phyloP scores from a whole-genome alignment of 1,140 invertebrate species.

The Drosophila kikkawai region DNA sequence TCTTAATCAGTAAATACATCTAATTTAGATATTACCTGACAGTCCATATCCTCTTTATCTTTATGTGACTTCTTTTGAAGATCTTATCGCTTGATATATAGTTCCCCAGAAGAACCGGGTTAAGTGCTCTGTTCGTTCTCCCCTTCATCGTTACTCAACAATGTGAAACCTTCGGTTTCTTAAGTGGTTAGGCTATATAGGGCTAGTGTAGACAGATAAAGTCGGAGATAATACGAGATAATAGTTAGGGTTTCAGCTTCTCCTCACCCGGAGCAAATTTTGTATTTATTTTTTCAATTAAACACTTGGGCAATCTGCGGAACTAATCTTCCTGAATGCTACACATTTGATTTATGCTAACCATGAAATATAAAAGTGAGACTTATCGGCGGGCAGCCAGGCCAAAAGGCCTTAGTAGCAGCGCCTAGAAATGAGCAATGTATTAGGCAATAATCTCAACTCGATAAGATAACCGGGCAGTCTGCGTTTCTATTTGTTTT shows the following conservation, averaged over 20 bases:
- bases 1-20: neutral
- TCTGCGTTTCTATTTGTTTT: slow-evolving; percentile 11
- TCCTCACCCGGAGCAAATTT: neutral
- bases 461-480: slow-evolving; percentile 39
- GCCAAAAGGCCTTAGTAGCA: slow-evolving; percentile 28
- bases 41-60: slow-evolving; percentile 14
- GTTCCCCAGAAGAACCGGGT: neutral
- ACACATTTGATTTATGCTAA: slow-evolving; percentile 42
- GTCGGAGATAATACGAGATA: slow-evolving; percentile 28
- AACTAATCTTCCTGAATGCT: slow-evolving; percentile 9
- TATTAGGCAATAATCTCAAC: slow-evolving; percentile 51
- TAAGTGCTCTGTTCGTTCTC: neutral
- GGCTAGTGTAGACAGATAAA: slow-evolving; percentile 16
- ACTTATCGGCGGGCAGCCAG: neutral
- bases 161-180: slow-evolving; percentile 16
- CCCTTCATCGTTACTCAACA: slow-evolving; percentile 31
- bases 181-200: slow-evolving; percentile 5
- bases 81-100: slow-evolving; percentile 21
- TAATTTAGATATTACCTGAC: neutral
- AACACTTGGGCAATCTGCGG: slow-evolving; percentile 2
- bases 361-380: slow-evolving; percentile 23
- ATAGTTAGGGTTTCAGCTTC: slow-evolving; percentile 13
- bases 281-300: slow-evolving; percentile 23
- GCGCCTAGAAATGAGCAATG: slow-evolving; percentile 35
- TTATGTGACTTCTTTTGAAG: slow-evolving; percentile 24